A percentile compares a stretch with the other conserved stretches of the same genome.
These are phyloP conservation scores for Drosophila stalkeri DNA, from an alignment of 2,888 invertebrate genomes.

Conservation along the genomic window DNA sequence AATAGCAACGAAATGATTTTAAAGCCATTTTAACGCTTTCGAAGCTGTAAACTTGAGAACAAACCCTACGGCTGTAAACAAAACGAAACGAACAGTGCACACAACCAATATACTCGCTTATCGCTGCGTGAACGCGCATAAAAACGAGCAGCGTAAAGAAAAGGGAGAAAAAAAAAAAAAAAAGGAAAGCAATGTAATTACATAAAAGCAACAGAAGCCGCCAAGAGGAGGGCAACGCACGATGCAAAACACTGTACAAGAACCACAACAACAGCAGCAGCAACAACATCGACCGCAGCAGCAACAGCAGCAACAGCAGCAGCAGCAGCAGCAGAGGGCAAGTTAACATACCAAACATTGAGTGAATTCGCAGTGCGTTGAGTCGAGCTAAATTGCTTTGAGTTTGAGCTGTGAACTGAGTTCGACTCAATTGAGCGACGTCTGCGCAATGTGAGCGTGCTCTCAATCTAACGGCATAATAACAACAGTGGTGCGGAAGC, in stretches of 20 bases:
- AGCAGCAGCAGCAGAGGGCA: conserved; percentile 1
- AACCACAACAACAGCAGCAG: conserved; percentile 11
- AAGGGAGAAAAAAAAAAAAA: conserved; percentile 18
- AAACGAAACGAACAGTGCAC: neutral
- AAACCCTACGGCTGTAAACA: no score
- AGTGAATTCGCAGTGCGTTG: conserved; percentile 28
- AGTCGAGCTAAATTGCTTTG: conserved; percentile 24
- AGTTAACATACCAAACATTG: conserved; percentile 21
- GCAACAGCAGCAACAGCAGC: conserved; percentile 3
- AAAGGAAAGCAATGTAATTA: conserved; percentile 61
- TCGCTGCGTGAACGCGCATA: neutral
- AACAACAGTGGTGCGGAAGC: conserved; percentile 27
- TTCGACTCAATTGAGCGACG: conserved; percentile 30
- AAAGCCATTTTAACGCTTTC: no score
- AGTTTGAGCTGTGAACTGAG: conserved; percentile 22
- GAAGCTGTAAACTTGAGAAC: no score
- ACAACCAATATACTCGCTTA: neutral
- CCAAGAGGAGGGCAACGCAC: conserved; percentile 61
- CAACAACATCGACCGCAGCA: neutral
- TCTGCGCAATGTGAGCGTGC: conserved; percentile 35
- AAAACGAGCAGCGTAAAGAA: conserved; percentile 15
- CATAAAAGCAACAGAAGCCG: conserved; percentile 65
- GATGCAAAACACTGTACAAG: conserved; percentile 51
- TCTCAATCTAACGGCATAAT: conserved; percentile 24
- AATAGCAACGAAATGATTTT: neutral